phyloP scores from a whole-genome alignment of 2,888 invertebrate species.

The Didymodactylos carnosus region DNA sequence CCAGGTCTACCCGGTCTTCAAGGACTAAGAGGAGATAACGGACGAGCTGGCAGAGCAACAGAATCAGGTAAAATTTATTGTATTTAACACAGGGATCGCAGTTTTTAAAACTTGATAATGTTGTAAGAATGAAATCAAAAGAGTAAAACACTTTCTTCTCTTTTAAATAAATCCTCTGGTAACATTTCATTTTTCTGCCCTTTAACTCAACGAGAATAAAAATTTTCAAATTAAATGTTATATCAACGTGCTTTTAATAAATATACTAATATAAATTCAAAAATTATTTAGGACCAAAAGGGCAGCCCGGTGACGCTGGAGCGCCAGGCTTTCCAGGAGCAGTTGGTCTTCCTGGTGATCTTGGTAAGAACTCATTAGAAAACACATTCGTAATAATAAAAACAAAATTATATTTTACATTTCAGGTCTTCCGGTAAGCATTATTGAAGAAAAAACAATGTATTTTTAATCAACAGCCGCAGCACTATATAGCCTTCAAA shows the following conservation, averaged over 20 bases:
- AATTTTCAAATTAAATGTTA: too few species aligned
- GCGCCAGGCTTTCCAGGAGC: constrained; percentile 5
- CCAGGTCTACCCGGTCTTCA: constrained; percentile 15
- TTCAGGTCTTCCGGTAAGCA: neutral
- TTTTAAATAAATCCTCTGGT: too few species aligned
- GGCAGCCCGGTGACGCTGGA: constrained; percentile 14
- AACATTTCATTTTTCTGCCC: too few species aligned
- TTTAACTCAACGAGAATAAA: constrained; percentile 17
- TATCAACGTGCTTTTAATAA: neutral
- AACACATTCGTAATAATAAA: too few species aligned
- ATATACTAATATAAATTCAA: neutral
- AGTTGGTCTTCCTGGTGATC: neutral
- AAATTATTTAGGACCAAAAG: constrained; percentile 8
- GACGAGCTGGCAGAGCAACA: neutral
- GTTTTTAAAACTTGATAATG: too few species aligned
- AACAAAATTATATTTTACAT: neutral
- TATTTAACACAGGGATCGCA: too few species aligned
- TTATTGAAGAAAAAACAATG: neutral
- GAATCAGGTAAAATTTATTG: constrained; percentile 17
- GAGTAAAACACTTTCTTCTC: too few species aligned
- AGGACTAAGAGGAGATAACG: neutral
- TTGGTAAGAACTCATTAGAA: neutral
- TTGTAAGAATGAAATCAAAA: too few species aligned
- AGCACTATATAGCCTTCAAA: too few species aligned
- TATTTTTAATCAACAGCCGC: too few species aligned